Evolutionary conservation across 2,888 invertebrate species (phyloP).

Genomic region (Fragum fragum): DNA sequence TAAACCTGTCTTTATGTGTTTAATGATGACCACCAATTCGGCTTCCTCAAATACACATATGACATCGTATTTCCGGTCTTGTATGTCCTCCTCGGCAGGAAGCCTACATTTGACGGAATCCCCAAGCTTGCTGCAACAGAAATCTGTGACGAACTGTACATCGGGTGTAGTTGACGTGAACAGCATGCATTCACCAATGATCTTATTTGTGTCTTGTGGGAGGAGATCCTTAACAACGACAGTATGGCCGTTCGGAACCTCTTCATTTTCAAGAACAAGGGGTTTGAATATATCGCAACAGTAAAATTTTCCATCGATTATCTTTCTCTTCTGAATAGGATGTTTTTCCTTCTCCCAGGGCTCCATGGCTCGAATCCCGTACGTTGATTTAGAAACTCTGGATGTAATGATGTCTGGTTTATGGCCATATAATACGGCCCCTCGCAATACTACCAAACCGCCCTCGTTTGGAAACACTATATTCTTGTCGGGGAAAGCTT

Average conservation of each 20-base stretch:
- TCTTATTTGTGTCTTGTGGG: not conserved
- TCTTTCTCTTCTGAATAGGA: conserved; percentile 47
- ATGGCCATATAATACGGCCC: conserved; percentile 70
- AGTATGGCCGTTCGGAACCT: conserved; percentile 52
- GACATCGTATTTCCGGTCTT: not conserved
- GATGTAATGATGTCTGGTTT: conserved; percentile 60
- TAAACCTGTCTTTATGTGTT: not conserved
- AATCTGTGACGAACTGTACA: not conserved
- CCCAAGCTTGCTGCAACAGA: not conserved
- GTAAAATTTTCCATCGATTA: conserved; percentile 49
- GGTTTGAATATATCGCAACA: conserved; percentile 66
- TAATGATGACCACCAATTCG: not conserved
- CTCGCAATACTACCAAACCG: conserved; percentile 68
- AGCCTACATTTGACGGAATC: not conserved
- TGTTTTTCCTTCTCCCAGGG: conserved; percentile 59
- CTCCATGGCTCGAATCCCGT: conserved; percentile 57
- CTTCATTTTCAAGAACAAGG: conserved; percentile 62
- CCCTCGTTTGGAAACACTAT: conserved; percentile 69
- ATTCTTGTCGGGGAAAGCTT: conserved; percentile 49
- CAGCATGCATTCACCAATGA: not conserved
- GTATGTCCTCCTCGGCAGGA: not conserved
- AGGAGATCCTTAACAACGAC: not conserved
- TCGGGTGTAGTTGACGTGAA: not conserved
- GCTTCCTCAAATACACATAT: not conserved
- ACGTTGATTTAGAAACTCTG: conserved; percentile 64